phyloP scores from a whole-genome alignment of 2,113 vertebrate genomes.

The Poeciliopsis occidentalis region DNA sequence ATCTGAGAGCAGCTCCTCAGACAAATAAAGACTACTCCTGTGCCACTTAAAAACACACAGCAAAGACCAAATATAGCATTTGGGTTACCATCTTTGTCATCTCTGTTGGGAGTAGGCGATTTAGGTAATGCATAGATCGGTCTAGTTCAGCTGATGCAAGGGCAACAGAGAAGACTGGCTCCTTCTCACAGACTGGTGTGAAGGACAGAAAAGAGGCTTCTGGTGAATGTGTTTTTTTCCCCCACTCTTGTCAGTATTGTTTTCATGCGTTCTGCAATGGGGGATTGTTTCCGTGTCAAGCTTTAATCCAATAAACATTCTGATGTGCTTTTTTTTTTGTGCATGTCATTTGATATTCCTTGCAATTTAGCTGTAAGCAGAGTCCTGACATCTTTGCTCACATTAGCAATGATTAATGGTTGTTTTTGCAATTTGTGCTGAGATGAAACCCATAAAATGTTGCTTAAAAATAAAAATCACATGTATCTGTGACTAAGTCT shows the following conservation, averaged over 20 bases:
- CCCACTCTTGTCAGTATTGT: slow-evolving; percentile 65
- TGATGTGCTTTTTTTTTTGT: slow-evolving; percentile 69
- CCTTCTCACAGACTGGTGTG: slow-evolving; percentile 35
- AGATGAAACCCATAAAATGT: slow-evolving; percentile 55
- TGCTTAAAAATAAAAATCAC: slow-evolving; percentile 31
- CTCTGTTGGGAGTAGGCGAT: slow-evolving; percentile 30
- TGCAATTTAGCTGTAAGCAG: slow-evolving; percentile 58
- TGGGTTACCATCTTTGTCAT: slow-evolving; percentile 58
- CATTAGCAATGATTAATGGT: slow-evolving; percentile 64
- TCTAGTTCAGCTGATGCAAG: slow-evolving; percentile 48
- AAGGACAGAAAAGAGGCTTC: slow-evolving; percentile 42
- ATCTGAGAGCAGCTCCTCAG: slow-evolving; percentile 45
- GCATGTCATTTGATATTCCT: slow-evolving; percentile 65
- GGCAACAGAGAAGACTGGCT: slow-evolving; percentile 56
- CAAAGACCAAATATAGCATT: slow-evolving; percentile 63
- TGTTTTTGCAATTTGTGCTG: slow-evolving; percentile 50
- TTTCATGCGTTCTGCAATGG: slow-evolving; percentile 67
- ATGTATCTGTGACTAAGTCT: slow-evolving; percentile 5
- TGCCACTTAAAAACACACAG: slow-evolving; percentile 54
- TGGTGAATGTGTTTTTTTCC: slow-evolving; percentile 29
- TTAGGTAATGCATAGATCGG: slow-evolving; percentile 42
- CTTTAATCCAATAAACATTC: slow-evolving; percentile 79
- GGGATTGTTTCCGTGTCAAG: slow-evolving; percentile 68
- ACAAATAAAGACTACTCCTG: slow-evolving; percentile 56
- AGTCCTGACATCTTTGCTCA: slow-evolving; percentile 54